phyloP scores from a whole-genome alignment of 2,113 vertebrate species.

The Menura novaehollandiae region DNA sequence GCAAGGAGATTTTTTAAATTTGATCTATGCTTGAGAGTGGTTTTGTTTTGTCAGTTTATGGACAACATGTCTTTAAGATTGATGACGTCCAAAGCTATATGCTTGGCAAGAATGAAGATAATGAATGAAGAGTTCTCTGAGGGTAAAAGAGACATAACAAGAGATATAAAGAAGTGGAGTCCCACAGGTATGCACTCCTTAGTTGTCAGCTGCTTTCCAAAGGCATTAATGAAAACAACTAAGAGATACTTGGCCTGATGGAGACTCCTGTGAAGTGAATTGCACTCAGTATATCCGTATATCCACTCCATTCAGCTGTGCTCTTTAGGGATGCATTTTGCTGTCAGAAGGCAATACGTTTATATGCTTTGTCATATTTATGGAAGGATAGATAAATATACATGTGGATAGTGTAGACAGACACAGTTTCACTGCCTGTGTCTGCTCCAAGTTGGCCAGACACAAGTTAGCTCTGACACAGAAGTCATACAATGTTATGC shows the following conservation, averaged over 20 bases:
- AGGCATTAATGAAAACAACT: neutral
- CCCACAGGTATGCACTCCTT: neutral
- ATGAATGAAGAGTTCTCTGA: neutral
- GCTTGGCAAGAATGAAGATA: neutral
- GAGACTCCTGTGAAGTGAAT: neutral
- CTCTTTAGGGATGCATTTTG: neutral
- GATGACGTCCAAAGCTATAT: neutral
- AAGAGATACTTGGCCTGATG: neutral
- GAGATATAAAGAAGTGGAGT: neutral
- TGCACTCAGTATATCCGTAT: rapidly evolving
- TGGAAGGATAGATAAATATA: neutral
- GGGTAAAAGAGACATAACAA: neutral
- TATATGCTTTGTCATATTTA: neutral
- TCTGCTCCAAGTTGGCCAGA: neutral
- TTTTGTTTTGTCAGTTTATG: neutral
- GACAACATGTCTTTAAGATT: neutral
- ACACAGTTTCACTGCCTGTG: neutral
- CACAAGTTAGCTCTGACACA: neutral
- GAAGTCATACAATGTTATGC: neutral
- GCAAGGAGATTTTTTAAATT: neutral
- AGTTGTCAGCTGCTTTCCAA: neutral
- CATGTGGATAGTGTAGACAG: neutral
- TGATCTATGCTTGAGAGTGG: neutral
- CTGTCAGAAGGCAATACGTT: neutral
- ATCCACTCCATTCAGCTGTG: neutral